These are phyloP conservation scores for Drosophila yakuba DNA, from an alignment of 1,140 invertebrate species.

Conservation along the genomic window DNA sequence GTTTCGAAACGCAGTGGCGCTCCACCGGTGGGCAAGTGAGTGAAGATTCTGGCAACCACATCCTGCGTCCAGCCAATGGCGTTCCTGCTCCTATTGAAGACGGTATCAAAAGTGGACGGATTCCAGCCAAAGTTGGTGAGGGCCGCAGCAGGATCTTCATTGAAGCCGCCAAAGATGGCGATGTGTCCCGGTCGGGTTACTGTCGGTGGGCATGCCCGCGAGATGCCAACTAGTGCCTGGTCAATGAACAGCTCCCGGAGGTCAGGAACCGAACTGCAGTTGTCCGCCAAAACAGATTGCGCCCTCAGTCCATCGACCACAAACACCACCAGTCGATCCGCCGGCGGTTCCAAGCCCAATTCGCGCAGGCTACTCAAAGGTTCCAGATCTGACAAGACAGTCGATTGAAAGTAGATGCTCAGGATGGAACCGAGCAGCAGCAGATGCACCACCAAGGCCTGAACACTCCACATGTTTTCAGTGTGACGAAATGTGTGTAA, in stretches of 20 bases:
- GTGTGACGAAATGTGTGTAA: background rate
- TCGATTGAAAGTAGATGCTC: slow-evolving; percentile 88
- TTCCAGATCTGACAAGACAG: slow-evolving; percentile 86
- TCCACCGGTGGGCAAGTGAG: slow-evolving; percentile 14
- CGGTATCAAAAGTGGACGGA: slow-evolving; percentile 97
- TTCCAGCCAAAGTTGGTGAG: slow-evolving; percentile 98
- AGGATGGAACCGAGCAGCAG: slow-evolving; percentile 87
- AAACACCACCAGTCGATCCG: slow-evolving; percentile 92
- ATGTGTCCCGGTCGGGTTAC: slow-evolving; percentile 98
- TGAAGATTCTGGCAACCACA: slow-evolving; percentile 13
- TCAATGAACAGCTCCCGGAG: slow-evolving; percentile 72
- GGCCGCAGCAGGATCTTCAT: slow-evolving; percentile 98
- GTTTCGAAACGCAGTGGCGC: slow-evolving; percentile 7
- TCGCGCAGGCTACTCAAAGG: slow-evolving; percentile 84
- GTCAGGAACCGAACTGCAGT: slow-evolving; percentile 49
- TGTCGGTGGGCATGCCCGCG: slow-evolving; percentile 95
- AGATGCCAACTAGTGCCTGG: slow-evolving; percentile 93
- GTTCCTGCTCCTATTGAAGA: slow-evolving; percentile 93
- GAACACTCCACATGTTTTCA: slow-evolving; percentile 74
- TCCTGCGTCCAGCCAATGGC: slow-evolving; percentile 88
- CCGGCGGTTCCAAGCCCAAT: slow-evolving; percentile 86
- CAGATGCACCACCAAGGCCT: slow-evolving; percentile 85
- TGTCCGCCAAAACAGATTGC: slow-evolving; percentile 89
- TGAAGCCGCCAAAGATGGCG: slow-evolving; percentile 95
- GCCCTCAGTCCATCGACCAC: slow-evolving; percentile 95